Base-by-base conservation (phyloP, 2,888 invertebrate species). In the Steinernema scapterisci region DNA sequence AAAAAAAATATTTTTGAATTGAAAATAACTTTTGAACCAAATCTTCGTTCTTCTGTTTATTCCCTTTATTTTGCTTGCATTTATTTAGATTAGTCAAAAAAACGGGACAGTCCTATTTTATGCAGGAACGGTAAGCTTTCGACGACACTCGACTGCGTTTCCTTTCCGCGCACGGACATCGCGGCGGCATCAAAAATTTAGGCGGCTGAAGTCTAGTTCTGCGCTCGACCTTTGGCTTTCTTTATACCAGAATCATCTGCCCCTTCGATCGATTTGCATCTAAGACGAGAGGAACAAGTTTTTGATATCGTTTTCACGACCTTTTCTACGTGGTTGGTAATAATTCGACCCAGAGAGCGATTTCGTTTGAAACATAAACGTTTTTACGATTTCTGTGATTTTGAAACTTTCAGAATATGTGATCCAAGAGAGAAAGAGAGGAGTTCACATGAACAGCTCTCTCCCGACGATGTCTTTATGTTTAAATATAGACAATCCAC, bases 201-300 rank as follows among this genome's bases (percentile, higher is more conserved):
- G 38, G 38, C 38, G 3, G 38, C 38, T 38, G 38, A 38, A 38
- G 38, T 38, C 38, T 9, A 38, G 38, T 63, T n/a, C 31, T 27
- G 27, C 16, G 16, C 1, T 31, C 63, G 54, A 54, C 54, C 54
- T 19, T 23, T 48, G 48, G 13, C 48, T 54, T 52, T 27, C 25
- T 63, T 16, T 63, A 19, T 11, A 63, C 38, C 38, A 38, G 38
- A 38, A 38, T 38, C 9, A 9, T 38, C 9, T 38, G 38, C 38
- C 38, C 38, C 38, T 9, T 13, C 16, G 16, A 63, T 63, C 63
- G 63, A 63, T 63, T 63, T 63, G 38, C 63, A 63, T 27, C 25
- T 27, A 5, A 25, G 63, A 23, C 19, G 23, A 31, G 63, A 31
- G 63, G 63, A 63, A 63, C 63, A 63, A 63, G 63, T 31, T 31